Conservation (phyloP, 2,888 invertebrate species). For the Resseliella maxima region DNA sequence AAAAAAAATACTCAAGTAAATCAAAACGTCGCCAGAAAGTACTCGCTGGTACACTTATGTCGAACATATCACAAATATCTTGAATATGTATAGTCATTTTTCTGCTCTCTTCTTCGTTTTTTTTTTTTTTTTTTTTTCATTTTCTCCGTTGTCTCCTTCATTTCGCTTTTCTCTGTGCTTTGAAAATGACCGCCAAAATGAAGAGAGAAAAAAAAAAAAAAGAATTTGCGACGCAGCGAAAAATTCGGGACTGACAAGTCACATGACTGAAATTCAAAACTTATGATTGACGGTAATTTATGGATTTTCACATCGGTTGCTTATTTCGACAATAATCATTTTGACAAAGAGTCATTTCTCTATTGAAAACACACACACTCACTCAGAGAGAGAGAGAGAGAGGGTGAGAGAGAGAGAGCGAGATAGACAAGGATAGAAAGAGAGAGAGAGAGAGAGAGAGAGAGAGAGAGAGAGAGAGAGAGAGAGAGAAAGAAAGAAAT, state of each 20-base stretch:
- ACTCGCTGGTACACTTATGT: neutral
- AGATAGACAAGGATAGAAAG: no score
- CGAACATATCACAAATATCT: constrained; percentile 27
- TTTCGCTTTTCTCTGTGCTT: no score
- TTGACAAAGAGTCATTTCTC: neutral
- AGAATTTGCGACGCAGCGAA: neutral
- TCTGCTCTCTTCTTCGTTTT: no score
- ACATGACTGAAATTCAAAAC: constrained; percentile 23
- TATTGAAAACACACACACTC: no score
- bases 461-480: no score
- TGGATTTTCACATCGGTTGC: neutral
- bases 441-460: no score
- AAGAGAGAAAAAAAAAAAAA: neutral
- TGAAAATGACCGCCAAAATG: neutral
- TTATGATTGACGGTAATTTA: neutral
- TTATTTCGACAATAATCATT: neutral
- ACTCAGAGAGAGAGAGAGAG: no score
- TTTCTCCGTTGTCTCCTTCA: no score
- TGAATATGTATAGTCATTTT: neutral
- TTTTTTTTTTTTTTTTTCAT: no score
- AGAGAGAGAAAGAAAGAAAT: no score
- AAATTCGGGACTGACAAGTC: neutral
- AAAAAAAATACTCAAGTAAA: constrained; percentile 14
- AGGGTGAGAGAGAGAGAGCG: no score
- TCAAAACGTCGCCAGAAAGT: constrained; percentile 19